A percentile compares a stretch with the other conserved stretches of the same genome.
Conservation (phyloP, 1,140 invertebrate species). For the Lordiphosa collinella region DNA sequence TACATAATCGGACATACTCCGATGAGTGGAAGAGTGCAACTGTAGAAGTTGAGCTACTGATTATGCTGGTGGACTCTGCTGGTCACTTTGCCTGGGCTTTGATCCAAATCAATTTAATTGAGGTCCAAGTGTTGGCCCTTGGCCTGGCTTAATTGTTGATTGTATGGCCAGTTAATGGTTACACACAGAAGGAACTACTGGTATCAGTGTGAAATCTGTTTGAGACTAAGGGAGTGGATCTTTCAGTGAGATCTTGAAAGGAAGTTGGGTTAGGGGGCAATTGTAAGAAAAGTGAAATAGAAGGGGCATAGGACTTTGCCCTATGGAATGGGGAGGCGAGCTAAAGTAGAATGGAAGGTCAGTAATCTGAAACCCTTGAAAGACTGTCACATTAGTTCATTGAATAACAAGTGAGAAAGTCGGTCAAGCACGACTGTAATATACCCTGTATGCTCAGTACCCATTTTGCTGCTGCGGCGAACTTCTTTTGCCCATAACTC, state of each 20-base stretch:
- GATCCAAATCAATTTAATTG: conserved; percentile 77
- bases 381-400: no score
- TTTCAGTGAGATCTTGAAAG: conserved; percentile 11
- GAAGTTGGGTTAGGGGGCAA: conserved; percentile 37
- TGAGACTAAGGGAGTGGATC: conserved; percentile 11
- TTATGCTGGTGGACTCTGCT: neutral
- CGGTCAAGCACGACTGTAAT: no score
- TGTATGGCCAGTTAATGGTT: conserved; percentile 32
- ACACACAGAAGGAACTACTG: conserved; percentile 1
- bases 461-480: no score
- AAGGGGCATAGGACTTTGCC: neutral
- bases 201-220: conserved; percentile 66
- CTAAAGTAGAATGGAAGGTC: no score
- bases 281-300: conserved; percentile 17
- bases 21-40: neutral
- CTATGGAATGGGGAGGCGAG: no score
- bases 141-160: conserved; percentile 55
- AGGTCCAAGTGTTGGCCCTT: conserved; percentile 50
- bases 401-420: no score
- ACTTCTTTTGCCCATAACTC: no score
- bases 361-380: no score
- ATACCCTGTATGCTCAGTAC: no score
- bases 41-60: neutral
- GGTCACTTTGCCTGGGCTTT: conserved; percentile 37
- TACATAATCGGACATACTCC: conserved; percentile 31